Evolutionary conservation across 2,113 vertebrate species (phyloP).

Genomic region (Lynx canadensis): DNA sequence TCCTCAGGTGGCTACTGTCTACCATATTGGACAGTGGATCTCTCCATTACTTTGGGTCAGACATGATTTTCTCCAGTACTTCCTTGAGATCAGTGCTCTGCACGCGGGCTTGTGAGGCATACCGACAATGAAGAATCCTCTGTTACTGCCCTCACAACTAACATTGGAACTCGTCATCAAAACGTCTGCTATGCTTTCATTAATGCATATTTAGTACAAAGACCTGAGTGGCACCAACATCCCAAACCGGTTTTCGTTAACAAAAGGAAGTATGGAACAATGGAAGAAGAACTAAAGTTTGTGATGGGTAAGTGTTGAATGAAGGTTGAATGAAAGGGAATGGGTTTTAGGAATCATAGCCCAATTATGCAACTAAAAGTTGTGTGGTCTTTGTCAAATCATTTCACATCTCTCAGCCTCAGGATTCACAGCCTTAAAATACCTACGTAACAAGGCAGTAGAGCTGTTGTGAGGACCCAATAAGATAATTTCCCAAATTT

Average conservation of each 20-base stretch:
- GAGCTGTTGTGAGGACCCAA: not conserved
- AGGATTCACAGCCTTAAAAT: not conserved
- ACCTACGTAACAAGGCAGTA: not conserved
- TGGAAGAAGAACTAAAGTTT: not conserved
- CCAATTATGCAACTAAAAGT: not conserved
- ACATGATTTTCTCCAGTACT: not conserved
- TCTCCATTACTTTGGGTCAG: not conserved
- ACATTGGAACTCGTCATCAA: not conserved
- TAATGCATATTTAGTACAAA: not conserved
- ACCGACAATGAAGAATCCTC: not conserved
- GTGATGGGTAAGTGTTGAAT: not conserved
- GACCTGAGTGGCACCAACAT: not conserved
- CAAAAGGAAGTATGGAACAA: not conserved
- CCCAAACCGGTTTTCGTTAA: not conserved
- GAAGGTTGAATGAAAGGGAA: not conserved
- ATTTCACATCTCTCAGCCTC: not conserved
- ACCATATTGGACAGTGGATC: not conserved
- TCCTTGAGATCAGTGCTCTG: not conserved
- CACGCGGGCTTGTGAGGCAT: not conserved
- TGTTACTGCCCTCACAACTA: not conserved
- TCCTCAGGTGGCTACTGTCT: not conserved
- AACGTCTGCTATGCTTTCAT: not conserved
- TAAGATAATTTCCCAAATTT: not conserved
- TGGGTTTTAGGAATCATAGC: not conserved
- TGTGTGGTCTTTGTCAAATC: not conserved